Conservation (phyloP, 1,140 invertebrate species). For the Bombus waltoni region DNA sequence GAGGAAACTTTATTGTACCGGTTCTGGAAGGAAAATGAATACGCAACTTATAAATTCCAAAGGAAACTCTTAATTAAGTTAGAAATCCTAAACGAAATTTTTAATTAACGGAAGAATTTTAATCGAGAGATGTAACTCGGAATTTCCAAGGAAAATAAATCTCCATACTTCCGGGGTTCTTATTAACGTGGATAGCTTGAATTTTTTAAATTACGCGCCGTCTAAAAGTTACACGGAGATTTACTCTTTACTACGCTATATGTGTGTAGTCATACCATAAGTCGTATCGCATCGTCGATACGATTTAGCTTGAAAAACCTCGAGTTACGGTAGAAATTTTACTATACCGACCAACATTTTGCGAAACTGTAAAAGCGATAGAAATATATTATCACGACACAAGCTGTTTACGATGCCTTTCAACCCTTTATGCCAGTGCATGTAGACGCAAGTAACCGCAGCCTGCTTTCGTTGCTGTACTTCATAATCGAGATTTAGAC, state of each 20-base stretch:
- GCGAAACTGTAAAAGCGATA: neutral
- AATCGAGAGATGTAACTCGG: neutral
- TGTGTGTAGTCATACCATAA: too few relatives aligned
- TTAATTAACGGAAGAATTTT: conserved; percentile 21
- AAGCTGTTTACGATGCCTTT: neutral
- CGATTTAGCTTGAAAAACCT: neutral
- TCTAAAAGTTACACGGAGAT: neutral
- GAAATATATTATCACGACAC: neutral
- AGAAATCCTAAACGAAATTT: conserved; percentile 3
- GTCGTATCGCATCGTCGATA: too few relatives aligned
- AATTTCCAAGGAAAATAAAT: conserved; percentile 3
- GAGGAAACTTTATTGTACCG: neutral
- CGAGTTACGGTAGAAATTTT: too few relatives aligned
- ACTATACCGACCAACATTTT: neutral
- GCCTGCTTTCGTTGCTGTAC: neutral
- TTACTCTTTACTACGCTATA: neutral
- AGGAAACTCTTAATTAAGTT: conserved; percentile 10
- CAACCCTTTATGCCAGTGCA: neutral
- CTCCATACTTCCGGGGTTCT: neutral
- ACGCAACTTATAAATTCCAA: neutral
- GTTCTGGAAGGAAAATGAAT: neutral
- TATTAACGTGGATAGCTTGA: neutral
- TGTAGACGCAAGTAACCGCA: neutral
- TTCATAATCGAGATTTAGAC: neutral
- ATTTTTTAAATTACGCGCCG: neutral